A percentile compares a stretch with the other conserved stretches of the same genome.
Evolutionary conservation across 2,797 vertebrate species (phyloP).

Genomic region (Catostomus latipinnis): DNA sequence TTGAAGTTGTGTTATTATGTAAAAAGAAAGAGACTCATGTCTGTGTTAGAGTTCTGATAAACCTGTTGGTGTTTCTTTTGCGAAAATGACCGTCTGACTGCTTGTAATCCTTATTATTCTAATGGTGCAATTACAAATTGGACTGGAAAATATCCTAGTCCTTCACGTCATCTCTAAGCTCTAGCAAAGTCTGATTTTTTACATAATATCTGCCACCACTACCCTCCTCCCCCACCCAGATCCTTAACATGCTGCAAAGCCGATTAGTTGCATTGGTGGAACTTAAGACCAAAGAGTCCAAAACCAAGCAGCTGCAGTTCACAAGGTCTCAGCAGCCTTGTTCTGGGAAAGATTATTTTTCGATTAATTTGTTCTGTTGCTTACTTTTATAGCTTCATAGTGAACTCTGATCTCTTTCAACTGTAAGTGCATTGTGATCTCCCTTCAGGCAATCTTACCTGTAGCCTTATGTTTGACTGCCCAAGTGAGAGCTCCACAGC

Average conservation of each 20-base stretch:
- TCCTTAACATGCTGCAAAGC: conserved; percentile 33
- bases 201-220: conserved; percentile 32
- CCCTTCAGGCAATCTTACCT: conserved; percentile 77
- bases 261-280: conserved; percentile 27
- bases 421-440: conserved; percentile 1
- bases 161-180: conserved; percentile 39
- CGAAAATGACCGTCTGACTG: too few relatives aligned
- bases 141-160: conserved; percentile 17
- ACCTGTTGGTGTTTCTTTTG: too few relatives aligned
- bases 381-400: background rate
- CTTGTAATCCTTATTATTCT: too few relatives aligned
- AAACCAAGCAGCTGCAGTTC: conserved; percentile 19
- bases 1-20: too few relatives aligned
- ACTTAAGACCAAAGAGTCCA: conserved; percentile 13
- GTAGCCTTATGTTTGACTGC: conserved; percentile 86
- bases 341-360: background rate
- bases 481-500: conserved; percentile 89
- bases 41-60: too few relatives aligned
- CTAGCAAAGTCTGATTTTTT: conserved; percentile 30
- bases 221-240: conserved; percentile 45
- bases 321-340: background rate
- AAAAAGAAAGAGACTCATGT: too few relatives aligned
- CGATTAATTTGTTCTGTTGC: conserved; percentile 1
- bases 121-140: background rate
- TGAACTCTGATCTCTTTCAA: background rate